These are phyloP conservation scores for Brassicogethes aeneus DNA, from an alignment of 2,888 invertebrate species.

Conservation along the genomic window DNA sequence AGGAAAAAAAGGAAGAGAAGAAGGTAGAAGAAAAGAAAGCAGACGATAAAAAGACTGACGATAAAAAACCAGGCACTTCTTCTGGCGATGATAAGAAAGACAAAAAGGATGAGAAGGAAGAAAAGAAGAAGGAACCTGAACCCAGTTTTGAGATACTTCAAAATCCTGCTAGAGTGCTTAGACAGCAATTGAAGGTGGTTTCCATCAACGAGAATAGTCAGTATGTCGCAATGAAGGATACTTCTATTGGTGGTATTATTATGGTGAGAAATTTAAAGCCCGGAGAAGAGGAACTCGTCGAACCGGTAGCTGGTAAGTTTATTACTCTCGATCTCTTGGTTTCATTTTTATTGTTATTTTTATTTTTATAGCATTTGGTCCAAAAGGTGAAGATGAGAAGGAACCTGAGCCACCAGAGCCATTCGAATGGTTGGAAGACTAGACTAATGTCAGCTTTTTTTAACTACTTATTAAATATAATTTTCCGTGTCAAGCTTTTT, in stretches of 20 bases:
- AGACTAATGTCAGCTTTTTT: too few relatives aligned
- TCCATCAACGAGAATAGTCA: conserved; percentile 71
- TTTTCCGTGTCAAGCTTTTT: too few relatives aligned
- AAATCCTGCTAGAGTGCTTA: conserved; percentile 92
- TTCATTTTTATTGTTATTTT: conserved; percentile 4
- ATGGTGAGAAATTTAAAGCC: conserved; percentile 83
- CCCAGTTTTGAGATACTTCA: conserved; percentile 83
- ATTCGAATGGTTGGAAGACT: conserved; percentile 89
- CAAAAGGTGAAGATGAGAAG: conserved; percentile 87
- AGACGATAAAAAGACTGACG: conserved; percentile 42
- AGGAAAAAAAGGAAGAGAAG: conserved; percentile 36
- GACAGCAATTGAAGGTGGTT: conserved; percentile 77
- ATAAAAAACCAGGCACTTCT: conserved; percentile 26
- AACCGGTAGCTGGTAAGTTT: conserved; percentile 67
- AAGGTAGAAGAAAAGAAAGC: conserved; percentile 29
- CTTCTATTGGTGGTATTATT: conserved; percentile 91
- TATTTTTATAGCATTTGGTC: conserved; percentile 61
- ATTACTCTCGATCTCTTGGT: neutral
- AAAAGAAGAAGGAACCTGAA: conserved; percentile 77
- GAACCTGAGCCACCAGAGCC: conserved; percentile 97
- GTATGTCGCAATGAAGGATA: conserved; percentile 83
- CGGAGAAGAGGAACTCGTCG: conserved; percentile 75
- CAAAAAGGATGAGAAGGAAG: conserved; percentile 44
- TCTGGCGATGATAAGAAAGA: conserved; percentile 34
- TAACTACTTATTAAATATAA: too few relatives aligned